Evolutionary conservation across 1,140 invertebrate species (phyloP).

Genomic region (Drosophila subpulchrella): DNA sequence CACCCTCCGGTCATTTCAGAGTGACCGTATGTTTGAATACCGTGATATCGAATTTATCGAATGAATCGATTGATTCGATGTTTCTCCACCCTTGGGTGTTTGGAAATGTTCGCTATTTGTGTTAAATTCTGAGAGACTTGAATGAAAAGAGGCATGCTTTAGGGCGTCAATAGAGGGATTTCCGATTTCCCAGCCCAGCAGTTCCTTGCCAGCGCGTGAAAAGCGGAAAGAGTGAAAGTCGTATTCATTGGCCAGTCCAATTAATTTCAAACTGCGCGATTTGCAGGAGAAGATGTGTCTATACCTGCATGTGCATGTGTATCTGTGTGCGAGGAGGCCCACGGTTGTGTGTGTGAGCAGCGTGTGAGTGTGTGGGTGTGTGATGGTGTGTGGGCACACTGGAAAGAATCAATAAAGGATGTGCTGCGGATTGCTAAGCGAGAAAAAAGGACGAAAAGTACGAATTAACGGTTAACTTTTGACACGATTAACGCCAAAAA

Average conservation of each 20-base stretch:
- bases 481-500: neutral
- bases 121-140: slow-evolving; percentile 43
- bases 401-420: slow-evolving; percentile 83
- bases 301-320: slow-evolving; percentile 27
- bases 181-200: slow-evolving; percentile 19
- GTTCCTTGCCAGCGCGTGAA: slow-evolving; percentile 40
- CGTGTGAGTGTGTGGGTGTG: slow-evolving; percentile 46
- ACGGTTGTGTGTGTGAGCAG: slow-evolving; percentile 53
- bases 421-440: slow-evolving; percentile 66
- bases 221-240: slow-evolving; percentile 13
- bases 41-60: no score
- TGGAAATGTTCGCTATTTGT: slow-evolving; percentile 78
- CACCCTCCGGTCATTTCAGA: no score
- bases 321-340: slow-evolving; percentile 38
- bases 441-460: slow-evolving; percentile 47
- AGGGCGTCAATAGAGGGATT: slow-evolving; percentile 9
- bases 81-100: slow-evolving; percentile 45
- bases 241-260: neutral
- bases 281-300: slow-evolving; percentile 38
- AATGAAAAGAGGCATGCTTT: slow-evolving; percentile 43
- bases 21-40: no score
- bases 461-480: slow-evolving; percentile 27
- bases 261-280: slow-evolving; percentile 40
- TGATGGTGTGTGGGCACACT: slow-evolving; percentile 58
- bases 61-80: neutral